These are phyloP conservation scores for Gavialis gangeticus DNA, from an alignment of 2,113 vertebrate species.

Conservation along the genomic window DNA sequence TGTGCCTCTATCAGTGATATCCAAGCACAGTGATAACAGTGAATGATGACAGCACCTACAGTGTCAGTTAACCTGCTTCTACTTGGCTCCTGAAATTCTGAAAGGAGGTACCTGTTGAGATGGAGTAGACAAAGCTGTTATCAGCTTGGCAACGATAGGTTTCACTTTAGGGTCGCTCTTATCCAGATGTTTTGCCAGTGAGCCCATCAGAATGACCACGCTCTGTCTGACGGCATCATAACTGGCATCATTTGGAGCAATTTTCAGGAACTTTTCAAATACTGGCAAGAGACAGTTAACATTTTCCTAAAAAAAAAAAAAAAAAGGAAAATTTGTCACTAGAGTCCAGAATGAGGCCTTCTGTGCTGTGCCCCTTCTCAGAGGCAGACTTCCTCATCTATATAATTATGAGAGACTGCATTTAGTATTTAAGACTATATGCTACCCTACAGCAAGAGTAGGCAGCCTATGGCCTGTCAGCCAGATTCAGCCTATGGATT, in stretches of 20 bases:
- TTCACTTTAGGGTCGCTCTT: constrained; percentile 98
- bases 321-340: constrained; percentile 52
- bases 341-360: constrained; percentile 45
- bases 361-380: constrained; percentile 55
- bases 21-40: neutral
- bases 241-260: constrained; percentile 95
- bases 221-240: constrained; percentile 98
- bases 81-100: neutral
- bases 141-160: constrained; percentile 97
- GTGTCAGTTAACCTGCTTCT: neutral
- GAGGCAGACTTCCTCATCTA: constrained; percentile 31
- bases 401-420: constrained; percentile 21
- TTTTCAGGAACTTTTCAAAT: constrained; percentile 97
- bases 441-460: neutral
- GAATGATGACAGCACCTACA: neutral
- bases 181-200: constrained; percentile 97
- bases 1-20: neutral
- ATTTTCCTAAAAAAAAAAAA: constrained; percentile 87
- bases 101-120: constrained; percentile 90
- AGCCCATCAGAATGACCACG: constrained; percentile 98
- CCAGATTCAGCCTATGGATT: too few relatives aligned
- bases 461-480: too few relatives aligned
- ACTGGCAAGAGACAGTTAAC: constrained; percentile 96
- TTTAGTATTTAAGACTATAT: constrained; percentile 50
- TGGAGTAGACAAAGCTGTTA: constrained; percentile 95